phyloP scores from a whole-genome alignment of 2,113 vertebrate genomes.

The Cricetomys ansorgei region DNA sequence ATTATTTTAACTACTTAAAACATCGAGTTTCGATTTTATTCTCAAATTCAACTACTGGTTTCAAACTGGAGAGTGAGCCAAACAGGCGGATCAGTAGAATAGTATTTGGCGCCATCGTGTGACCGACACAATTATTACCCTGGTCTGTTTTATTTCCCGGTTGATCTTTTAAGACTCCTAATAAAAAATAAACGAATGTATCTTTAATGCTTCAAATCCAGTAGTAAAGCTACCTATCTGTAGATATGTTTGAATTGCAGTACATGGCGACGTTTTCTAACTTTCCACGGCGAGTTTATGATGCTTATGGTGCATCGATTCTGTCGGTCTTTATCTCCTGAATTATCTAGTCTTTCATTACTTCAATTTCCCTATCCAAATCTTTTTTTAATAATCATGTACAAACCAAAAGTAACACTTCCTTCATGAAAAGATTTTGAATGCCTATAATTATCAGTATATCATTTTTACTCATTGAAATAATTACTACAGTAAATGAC shows the following conservation, averaged over 20 bases:
- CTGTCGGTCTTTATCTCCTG: not conserved
- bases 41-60: not conserved
- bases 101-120: constrained; percentile 86
- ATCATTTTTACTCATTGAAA: not conserved
- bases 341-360: not conserved
- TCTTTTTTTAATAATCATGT: not conserved
- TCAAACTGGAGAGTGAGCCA: not conserved
- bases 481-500: not conserved
- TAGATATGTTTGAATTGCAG: not conserved
- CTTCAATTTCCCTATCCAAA: not conserved
- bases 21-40: constrained; percentile 52
- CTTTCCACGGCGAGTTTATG: not conserved
- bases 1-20: constrained; percentile 74
- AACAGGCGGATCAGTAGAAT: constrained; percentile 5
- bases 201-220: not conserved
- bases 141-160: not conserved
- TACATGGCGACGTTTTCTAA: not conserved
- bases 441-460: not conserved
- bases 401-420: not conserved
- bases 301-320: not conserved
- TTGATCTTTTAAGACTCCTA: not conserved
- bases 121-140: not conserved
- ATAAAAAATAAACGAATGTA: not conserved
- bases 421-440: not conserved
- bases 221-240: not conserved